Evolutionary conservation across 2,797 vertebrate genomes (phyloP).

Genomic region (Carduelis carduelis): DNA sequence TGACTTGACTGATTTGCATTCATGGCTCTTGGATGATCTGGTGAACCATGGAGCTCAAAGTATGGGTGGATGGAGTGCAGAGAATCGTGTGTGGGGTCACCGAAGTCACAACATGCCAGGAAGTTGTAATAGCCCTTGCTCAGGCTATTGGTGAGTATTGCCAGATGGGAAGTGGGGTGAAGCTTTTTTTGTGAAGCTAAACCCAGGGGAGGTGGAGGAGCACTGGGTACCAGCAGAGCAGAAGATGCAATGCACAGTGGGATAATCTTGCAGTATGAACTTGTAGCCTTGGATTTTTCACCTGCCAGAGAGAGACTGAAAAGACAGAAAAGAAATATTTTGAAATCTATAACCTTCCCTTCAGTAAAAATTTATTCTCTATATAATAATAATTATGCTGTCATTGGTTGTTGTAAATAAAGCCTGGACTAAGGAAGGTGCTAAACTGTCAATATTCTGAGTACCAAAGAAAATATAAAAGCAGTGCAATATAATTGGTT

Average conservation of each 20-base stretch:
- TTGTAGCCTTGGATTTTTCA: background rate
- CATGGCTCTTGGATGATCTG: constrained; percentile 62
- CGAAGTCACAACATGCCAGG: constrained; percentile 96
- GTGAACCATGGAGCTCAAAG: constrained; percentile 94
- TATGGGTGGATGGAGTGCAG: constrained; percentile 98
- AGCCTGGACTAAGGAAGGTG: background rate
- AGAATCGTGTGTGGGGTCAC: constrained; percentile 97
- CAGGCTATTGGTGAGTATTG: constrained; percentile 91
- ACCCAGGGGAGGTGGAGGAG: background rate
- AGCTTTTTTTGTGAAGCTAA: background rate
- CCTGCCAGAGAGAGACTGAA: background rate
- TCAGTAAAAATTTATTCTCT: background rate
- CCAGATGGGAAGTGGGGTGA: background rate
- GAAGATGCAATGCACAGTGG: background rate
- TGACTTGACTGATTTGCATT: constrained; percentile 71
- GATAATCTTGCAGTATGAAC: background rate
- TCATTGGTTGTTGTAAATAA: background rate
- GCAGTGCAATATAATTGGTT: background rate
- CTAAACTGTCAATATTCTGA: background rate
- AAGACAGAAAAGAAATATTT: background rate
- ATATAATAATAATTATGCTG: background rate
- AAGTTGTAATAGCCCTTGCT: constrained; percentile 98
- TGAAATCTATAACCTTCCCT: background rate
- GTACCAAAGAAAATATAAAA: background rate
- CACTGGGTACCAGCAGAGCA: background rate